Base-by-base conservation (phyloP, 35 echinoderm and acorn worm genomes). In the Lytechinus variegatus region DNA sequence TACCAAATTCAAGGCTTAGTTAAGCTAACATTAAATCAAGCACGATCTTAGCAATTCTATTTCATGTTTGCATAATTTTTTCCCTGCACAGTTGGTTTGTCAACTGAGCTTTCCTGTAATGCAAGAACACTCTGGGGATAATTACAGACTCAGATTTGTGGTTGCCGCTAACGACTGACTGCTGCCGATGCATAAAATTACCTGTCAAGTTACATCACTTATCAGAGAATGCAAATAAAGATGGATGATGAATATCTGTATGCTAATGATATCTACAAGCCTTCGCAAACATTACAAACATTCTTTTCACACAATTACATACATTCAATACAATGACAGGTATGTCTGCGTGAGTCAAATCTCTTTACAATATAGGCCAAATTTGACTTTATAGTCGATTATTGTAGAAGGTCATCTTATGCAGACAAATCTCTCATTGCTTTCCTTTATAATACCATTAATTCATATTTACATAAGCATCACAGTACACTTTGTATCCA, bases 121-220 rank as follows among this genome's bases (percentile, higher is more conserved):
- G 66, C n/a, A 79, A 79, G 66, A 19, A 79, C 66, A 4, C 21
- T 79, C 66, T 19, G 24, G 66, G 19, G n/a, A 79, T 24, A 24
- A 79, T 79, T n/a, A 79, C 66, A 19, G 19, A 79, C 12, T 24
- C 66, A n/a, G 66, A 79, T 79, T 79, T 79, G 66, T 7, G 66
- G 66, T 79, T 79, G 66, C 66, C 5, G 66, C 66, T 24, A 79
- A 79, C n/a, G 66, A 24, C 66, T 79, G 66, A 79, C 66, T 24
- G 66, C 66, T 79, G 66, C 19, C n/a, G 12, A 79, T 79, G 66
- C 66, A 79, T 79, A 79, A 79, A 79, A 79, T 79, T 79, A 79
- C 66, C 66, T 79, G 66, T 79, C 66, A 79, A 19, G 14, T 79
- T 79, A 71, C 24, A 71, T 21, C 66, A 79, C 66, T 58, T 79